A percentile compares a stretch with the other conserved stretches of the same genome.
Conservation (phyloP, 2,888 invertebrate species). For the Aplocera efformata region DNA sequence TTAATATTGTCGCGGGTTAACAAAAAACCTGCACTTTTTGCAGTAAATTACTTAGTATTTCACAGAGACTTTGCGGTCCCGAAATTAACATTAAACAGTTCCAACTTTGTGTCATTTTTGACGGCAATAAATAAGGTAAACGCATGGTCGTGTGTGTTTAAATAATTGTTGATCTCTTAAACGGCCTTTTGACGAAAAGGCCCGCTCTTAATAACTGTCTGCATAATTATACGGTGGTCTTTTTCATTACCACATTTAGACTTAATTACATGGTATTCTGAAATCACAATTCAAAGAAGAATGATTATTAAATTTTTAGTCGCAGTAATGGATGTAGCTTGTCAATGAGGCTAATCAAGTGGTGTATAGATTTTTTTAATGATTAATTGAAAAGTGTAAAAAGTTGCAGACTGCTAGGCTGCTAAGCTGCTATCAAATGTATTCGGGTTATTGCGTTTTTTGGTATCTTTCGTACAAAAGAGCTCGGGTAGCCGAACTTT, state of each 20-base stretch:
- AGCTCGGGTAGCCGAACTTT: slow-evolving; percentile 65
- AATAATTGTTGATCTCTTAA: slow-evolving; percentile 50
- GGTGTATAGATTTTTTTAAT: slow-evolving; percentile 45
- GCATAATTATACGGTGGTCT: slow-evolving; percentile 26
- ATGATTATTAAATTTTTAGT: slow-evolving; percentile 18
- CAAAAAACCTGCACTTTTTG: slow-evolving; percentile 73
- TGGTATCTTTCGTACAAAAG: slow-evolving; percentile 57
- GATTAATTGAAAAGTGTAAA: slow-evolving; percentile 67
- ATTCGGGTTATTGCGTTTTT: slow-evolving; percentile 51
- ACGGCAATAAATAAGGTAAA: slow-evolving; percentile 60
- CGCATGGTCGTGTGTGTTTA: slow-evolving; percentile 55
- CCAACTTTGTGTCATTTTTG: slow-evolving; percentile 55
- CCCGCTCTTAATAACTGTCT: slow-evolving; percentile 29
- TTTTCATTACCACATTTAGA: slow-evolving; percentile 30
- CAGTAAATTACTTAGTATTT: slow-evolving; percentile 61
- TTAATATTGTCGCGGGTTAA: slow-evolving; percentile 48
- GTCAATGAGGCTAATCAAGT: slow-evolving; percentile 52
- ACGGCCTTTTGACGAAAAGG: slow-evolving; percentile 34
- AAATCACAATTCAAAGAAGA: slow-evolving; percentile 21
- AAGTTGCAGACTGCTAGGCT: slow-evolving; percentile 68
- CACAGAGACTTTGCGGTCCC: slow-evolving; percentile 51
- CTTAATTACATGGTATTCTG: slow-evolving; percentile 27
- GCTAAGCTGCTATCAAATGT: slow-evolving; percentile 56
- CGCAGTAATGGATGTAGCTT: slow-evolving; percentile 40
- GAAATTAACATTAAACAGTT: slow-evolving; percentile 63